phyloP scores from a whole-genome alignment of 1,140 invertebrate genomes.

The Drosophila arawakana region DNA sequence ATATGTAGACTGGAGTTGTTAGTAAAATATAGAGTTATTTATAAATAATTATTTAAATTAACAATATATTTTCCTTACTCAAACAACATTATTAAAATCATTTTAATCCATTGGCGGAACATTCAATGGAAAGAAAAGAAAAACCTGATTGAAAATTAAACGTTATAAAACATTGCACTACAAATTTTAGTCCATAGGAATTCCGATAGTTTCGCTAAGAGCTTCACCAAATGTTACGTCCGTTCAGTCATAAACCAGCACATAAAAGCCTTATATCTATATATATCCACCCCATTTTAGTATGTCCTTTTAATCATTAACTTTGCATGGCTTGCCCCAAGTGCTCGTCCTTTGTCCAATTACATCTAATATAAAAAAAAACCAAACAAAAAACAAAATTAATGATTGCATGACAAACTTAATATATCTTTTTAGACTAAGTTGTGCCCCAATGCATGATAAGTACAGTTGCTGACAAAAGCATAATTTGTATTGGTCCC shows the following conservation, averaged over 20 bases:
- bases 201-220: background rate
- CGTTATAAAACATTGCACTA: background rate
- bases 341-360: constrained; percentile 59
- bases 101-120: no score
- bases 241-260: constrained; percentile 1
- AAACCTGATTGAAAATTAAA: no score
- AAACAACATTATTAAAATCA: no score
- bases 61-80: no score
- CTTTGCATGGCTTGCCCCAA: constrained; percentile 63
- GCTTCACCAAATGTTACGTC: constrained; percentile 16
- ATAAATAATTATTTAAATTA: background rate
- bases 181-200: background rate
- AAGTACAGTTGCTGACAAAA: background rate
- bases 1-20: background rate
- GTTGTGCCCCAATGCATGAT: constrained; percentile 16
- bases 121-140: no score
- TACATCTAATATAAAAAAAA: constrained; percentile 33
- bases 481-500: background rate
- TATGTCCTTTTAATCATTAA: constrained; percentile 48
- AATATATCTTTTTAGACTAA: background rate
- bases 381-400: constrained; percentile 4
- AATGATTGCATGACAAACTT: constrained; percentile 37
- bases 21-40: background rate
- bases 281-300: constrained; percentile 26
- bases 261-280: constrained; percentile 6